These are phyloP conservation scores for Leguminivora glycinivorella DNA, from an alignment of 1,140 invertebrate species.

Conservation along the genomic window DNA sequence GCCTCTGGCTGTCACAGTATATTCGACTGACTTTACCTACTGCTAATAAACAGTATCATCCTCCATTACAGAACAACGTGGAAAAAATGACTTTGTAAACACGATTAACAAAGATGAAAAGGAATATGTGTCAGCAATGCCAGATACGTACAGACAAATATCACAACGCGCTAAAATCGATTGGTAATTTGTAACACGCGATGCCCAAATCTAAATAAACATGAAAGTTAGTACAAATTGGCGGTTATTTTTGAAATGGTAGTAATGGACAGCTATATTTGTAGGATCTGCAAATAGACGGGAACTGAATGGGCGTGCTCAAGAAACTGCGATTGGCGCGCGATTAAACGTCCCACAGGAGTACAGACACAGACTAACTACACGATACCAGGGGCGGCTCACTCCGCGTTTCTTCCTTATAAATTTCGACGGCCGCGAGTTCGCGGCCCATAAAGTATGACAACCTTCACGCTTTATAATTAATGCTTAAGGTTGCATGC, in stretches of 20 bases:
- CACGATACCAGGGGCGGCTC: too few relatives aligned
- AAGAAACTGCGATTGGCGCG: neutral
- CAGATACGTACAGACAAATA: neutral
- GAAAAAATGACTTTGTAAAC: too few relatives aligned
- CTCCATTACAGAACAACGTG: too few relatives aligned
- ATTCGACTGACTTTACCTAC: too few relatives aligned
- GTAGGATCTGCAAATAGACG: neutral
- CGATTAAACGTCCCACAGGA: neutral
- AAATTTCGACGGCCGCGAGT: too few relatives aligned
- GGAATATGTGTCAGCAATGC: neutral
- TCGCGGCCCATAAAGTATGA: too few relatives aligned
- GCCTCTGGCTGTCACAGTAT: too few relatives aligned
- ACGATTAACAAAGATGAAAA: neutral
- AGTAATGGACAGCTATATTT: conserved; percentile 2
- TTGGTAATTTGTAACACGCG: neutral
- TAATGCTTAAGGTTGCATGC: too few relatives aligned
- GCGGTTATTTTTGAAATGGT: conserved; percentile 1
- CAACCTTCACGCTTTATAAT: too few relatives aligned
- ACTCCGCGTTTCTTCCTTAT: too few relatives aligned
- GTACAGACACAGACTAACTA: neutral
- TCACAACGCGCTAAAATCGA: neutral
- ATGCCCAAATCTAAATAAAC: neutral
- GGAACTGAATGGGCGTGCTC: neutral
- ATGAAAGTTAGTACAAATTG: conserved; percentile 5
- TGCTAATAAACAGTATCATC: too few relatives aligned